These are phyloP conservation scores for Meiosimyza platycephala DNA, from an alignment of 2,888 invertebrate species.

Conservation along the genomic window DNA sequence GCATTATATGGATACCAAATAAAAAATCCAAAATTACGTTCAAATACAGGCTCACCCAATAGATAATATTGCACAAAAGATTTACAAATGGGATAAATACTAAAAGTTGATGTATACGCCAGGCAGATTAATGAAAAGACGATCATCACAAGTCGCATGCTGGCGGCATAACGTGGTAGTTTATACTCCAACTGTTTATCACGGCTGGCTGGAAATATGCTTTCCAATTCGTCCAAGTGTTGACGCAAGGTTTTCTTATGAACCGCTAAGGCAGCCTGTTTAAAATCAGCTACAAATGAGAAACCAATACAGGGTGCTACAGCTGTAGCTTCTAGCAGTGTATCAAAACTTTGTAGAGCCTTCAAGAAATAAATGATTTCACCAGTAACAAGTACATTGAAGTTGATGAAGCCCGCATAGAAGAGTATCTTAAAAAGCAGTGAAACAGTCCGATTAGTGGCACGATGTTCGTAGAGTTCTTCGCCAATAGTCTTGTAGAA, in stretches of 20 bases:
- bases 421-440: slow-evolving; percentile 45
- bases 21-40: slow-evolving; percentile 54
- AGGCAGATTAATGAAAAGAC: slow-evolving; percentile 56
- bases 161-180: slow-evolving; percentile 45
- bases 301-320: slow-evolving; percentile 61
- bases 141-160: slow-evolving; percentile 53
- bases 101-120: slow-evolving; percentile 54
- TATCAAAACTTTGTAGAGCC: slow-evolving; percentile 51
- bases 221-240: slow-evolving; percentile 56
- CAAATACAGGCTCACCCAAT: slow-evolving; percentile 51
- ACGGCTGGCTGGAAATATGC: slow-evolving; percentile 54
- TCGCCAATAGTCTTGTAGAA: slow-evolving; percentile 57
- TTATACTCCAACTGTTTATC: slow-evolving; percentile 48
- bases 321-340: slow-evolving; percentile 56
- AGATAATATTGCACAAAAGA: slow-evolving; percentile 52
- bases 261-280: slow-evolving; percentile 53
- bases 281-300: slow-evolving; percentile 55
- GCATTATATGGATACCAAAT: slow-evolving; percentile 60
- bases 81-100: slow-evolving; percentile 53
- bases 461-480: slow-evolving; percentile 55
- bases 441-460: slow-evolving; percentile 39
- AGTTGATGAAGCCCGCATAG: slow-evolving; percentile 53
- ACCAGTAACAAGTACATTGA: slow-evolving; percentile 53
- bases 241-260: slow-evolving; percentile 47
- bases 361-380: slow-evolving; percentile 55